A percentile compares a stretch with the other conserved stretches of the same genome.
phyloP scores from a whole-genome alignment of 1,140 invertebrate species.

The Aphaenogaster ashmeadi region DNA sequence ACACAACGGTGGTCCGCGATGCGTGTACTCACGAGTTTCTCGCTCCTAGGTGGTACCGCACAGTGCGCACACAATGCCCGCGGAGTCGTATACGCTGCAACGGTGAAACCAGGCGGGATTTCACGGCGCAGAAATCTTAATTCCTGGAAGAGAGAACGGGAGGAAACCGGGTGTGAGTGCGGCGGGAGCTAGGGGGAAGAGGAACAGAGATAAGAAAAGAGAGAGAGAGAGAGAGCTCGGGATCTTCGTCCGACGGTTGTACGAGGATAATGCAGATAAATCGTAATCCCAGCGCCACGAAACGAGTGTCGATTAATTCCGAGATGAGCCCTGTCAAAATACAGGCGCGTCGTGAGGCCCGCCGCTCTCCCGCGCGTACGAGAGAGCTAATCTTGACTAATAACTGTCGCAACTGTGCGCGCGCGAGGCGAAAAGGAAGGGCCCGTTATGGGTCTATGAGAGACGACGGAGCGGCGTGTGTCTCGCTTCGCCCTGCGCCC shows the following conservation, averaged over 20 bases:
- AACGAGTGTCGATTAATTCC: conserved; percentile 84
- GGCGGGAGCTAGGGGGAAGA: neutral
- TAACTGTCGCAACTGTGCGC: conserved; percentile 80
- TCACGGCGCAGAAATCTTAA: conserved; percentile 79
- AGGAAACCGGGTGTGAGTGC: conserved; percentile 32
- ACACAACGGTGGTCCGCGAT: conserved; percentile 66
- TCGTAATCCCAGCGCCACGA: conserved; percentile 83
- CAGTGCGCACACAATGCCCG: conserved; percentile 66
- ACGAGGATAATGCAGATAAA: conserved; percentile 84
- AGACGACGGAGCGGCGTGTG: conserved; percentile 34
- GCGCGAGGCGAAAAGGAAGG: conserved; percentile 52
- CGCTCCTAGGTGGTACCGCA: conserved; percentile 58
- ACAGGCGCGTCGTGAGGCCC: conserved; percentile 75
- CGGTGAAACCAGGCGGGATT: conserved; percentile 76
- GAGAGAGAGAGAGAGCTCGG: neutral
- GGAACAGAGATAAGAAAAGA: conserved; percentile 4
- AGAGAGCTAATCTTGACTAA: conserved; percentile 85
- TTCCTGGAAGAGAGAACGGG: conserved; percentile 71
- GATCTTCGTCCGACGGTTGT: conserved; percentile 60
- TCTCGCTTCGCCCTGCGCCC: conserved; percentile 1
- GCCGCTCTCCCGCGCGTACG: conserved; percentile 72
- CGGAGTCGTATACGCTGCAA: conserved; percentile 65
- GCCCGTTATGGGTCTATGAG: conserved; percentile 63
- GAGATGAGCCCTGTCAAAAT: conserved; percentile 85
- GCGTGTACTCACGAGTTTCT: conserved; percentile 71